These are phyloP conservation scores for Scolopax bukidnonensis DNA, from an alignment of 2,797 vertebrate species.

Conservation along the genomic window DNA sequence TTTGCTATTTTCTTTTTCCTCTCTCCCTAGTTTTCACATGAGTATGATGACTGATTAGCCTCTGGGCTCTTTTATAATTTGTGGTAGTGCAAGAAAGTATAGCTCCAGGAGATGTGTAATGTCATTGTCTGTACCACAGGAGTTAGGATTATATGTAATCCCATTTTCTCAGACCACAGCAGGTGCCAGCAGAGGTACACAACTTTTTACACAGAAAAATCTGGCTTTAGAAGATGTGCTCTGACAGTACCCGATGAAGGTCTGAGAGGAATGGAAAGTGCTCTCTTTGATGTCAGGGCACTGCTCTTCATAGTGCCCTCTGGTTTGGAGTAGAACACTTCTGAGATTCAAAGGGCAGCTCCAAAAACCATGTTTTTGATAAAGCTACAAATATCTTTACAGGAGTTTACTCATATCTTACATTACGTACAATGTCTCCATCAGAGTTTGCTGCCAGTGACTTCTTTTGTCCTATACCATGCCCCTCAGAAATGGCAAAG, in stretches of 20 bases:
- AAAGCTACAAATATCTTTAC: neutral
- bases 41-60: slow-evolving; percentile 15
- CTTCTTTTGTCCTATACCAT: neutral
- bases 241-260: accelerated
- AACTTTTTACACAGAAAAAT: neutral
- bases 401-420: neutral
- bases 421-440: neutral
- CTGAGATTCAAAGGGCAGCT: neutral
- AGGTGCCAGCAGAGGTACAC: neutral
- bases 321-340: neutral
- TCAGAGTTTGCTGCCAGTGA: neutral
- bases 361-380: neutral
- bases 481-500: neutral
- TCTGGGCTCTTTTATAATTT: neutral
- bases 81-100: neutral
- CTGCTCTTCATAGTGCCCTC: neutral
- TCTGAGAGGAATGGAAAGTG: neutral
- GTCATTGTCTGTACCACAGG: slow-evolving; percentile 9
- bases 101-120: slow-evolving; percentile 10
- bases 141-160: neutral
- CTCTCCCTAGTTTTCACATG: neutral
- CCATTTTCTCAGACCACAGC: slow-evolving; percentile 1
- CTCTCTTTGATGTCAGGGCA: neutral
- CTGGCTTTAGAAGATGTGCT: neutral
- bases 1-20: neutral